Conservation (phyloP, 2,888 invertebrate genomes). For the Automeris io region DNA sequence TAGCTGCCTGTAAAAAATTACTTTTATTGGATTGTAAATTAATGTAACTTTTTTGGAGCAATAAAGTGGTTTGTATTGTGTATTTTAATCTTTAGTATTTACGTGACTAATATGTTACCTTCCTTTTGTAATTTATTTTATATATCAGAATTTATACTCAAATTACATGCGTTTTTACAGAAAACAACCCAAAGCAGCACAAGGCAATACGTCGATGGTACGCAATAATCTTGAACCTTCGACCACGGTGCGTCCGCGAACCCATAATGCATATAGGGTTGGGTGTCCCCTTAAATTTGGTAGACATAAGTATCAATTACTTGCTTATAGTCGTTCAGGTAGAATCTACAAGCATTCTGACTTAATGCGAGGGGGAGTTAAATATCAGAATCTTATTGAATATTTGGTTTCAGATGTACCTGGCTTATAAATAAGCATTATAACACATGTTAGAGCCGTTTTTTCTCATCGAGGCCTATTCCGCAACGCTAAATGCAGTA, state of each 20-base stretch:
- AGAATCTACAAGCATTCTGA: too few relatives aligned
- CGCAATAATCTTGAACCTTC: slow-evolving; percentile 19
- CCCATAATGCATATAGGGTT: slow-evolving; percentile 33
- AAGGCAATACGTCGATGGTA: slow-evolving; percentile 32
- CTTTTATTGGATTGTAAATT: too few relatives aligned
- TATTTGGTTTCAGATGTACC: slow-evolving; percentile 32
- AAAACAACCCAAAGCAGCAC: slow-evolving; percentile 18
- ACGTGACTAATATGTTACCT: too few relatives aligned
- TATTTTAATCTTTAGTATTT: background rate
- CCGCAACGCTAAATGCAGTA: too few relatives aligned
- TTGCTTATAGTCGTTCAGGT: slow-evolving; percentile 56
- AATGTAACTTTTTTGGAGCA: too few relatives aligned
- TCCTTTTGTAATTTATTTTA: too few relatives aligned
- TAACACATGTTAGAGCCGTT: too few relatives aligned
- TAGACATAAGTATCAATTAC: slow-evolving; percentile 51
- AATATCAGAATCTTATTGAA: background rate
- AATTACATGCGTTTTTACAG: slow-evolving; percentile 24
- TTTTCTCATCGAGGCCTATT: too few relatives aligned
- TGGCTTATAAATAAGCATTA: slow-evolving; percentile 32
- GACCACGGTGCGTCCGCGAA: slow-evolving; percentile 36
- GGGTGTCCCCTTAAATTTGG: slow-evolving; percentile 33
- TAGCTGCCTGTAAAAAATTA: too few relatives aligned
- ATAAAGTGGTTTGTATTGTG: background rate
- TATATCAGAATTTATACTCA: too few relatives aligned
- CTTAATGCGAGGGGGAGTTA: background rate